Conservation (phyloP, 1,140 invertebrate species). For the Drosophila willistoni region DNA sequence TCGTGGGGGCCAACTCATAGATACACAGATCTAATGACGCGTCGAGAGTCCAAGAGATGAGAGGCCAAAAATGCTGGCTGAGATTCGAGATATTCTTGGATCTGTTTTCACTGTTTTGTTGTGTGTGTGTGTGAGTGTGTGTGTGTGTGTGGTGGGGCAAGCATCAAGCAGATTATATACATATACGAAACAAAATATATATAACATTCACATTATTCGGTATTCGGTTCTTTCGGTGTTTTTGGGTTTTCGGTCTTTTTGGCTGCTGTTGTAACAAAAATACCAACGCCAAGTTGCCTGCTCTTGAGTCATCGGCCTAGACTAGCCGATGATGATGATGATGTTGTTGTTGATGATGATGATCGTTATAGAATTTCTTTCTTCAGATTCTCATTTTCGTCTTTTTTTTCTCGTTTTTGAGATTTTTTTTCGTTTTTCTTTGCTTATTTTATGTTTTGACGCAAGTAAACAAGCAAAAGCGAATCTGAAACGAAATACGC, state of each 20-base stretch:
- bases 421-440: constrained; percentile 33
- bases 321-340: constrained; percentile 11
- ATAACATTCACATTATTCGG: constrained; percentile 32
- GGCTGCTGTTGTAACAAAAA: constrained; percentile 54
- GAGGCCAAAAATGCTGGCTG: constrained; percentile 1
- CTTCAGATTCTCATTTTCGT: constrained; percentile 13
- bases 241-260: constrained; percentile 6
- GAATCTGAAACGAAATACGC: constrained; percentile 56
- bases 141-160: constrained; percentile 22
- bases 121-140: too few species aligned
- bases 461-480: constrained; percentile 57
- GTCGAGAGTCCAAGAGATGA: background rate
- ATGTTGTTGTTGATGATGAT: constrained; percentile 1
- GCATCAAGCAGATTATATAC: constrained; percentile 42
- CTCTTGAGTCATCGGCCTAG: constrained; percentile 62
- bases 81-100: constrained; percentile 64
- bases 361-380: constrained; percentile 21
- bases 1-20: constrained; percentile 13
- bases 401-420: constrained; percentile 32
- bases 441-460: constrained; percentile 58
- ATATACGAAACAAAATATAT: constrained; percentile 6
- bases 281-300: constrained; percentile 57
- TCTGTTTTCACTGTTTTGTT: constrained; percentile 51
- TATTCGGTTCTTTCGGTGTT: background rate
- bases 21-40: constrained; percentile 18